Conservation (phyloP, 2,797 vertebrate genomes). For the Hippocampus kuda region DNA sequence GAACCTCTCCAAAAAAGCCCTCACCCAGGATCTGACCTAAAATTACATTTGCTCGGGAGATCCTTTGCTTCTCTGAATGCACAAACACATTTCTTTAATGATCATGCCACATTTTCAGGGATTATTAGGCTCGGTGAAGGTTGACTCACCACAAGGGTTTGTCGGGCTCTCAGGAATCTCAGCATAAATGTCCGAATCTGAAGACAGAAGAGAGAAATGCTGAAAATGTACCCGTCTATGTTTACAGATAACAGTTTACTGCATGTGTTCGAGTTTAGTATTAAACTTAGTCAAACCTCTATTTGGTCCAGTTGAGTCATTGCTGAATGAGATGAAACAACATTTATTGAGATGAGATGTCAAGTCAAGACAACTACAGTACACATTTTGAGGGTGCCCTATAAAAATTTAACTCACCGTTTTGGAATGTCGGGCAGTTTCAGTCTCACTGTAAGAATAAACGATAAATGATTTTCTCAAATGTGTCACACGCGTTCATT, state of each 20-base stretch:
- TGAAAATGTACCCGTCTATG: not conserved
- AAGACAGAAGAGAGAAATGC: constrained; percentile 5
- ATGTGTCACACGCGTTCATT: not conserved
- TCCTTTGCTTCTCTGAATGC: constrained; percentile 56
- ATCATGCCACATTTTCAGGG: not conserved
- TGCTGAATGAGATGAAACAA: constrained; percentile 1
- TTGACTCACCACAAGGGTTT: constrained; percentile 38
- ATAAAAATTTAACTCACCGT: constrained; percentile 41
- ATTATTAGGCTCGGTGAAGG: not conserved
- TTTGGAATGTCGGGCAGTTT: constrained; percentile 65
- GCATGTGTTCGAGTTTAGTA: not conserved
- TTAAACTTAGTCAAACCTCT: not conserved
- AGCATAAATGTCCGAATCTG: constrained; percentile 84
- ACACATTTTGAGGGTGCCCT: too few species aligned
- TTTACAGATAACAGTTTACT: not conserved
- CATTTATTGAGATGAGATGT: not conserved
- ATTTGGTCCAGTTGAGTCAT: not conserved
- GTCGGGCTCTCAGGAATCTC: constrained; percentile 72
- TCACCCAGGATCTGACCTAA: constrained; percentile 83
- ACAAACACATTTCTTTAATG: not conserved
- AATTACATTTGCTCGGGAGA: constrained; percentile 68
- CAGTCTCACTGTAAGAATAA: constrained; percentile 44
- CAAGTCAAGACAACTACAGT: not conserved
- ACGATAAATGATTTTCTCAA: not conserved
- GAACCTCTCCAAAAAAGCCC: constrained; percentile 90